A percentile compares a stretch with the other conserved stretches of the same genome.
Conservation (phyloP, 2,888 invertebrate genomes). For the Clostera curtula region DNA sequence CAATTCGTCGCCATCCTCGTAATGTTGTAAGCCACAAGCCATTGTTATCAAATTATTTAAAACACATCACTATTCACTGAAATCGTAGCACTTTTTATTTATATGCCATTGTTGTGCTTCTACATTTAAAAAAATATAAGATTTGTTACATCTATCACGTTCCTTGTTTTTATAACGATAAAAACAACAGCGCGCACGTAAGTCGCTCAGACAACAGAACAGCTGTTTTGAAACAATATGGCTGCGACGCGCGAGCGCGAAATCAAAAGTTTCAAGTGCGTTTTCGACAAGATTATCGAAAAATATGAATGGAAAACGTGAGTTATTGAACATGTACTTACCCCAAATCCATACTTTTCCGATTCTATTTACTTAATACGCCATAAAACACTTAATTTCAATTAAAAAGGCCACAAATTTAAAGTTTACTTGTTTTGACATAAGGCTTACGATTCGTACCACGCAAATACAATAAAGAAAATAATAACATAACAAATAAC, state of each 20-base stretch:
- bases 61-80: slow-evolving; percentile 30
- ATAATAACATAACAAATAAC: too few species aligned
- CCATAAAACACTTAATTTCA: too few species aligned
- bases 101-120: slow-evolving; percentile 24
- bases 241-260: slow-evolving; percentile 60
- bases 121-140: too few species aligned
- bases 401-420: too few species aligned
- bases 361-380: too few species aligned
- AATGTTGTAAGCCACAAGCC: slow-evolving; percentile 58
- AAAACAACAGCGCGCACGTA: slow-evolving; percentile 47
- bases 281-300: slow-evolving; percentile 7
- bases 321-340: slow-evolving; percentile 25
- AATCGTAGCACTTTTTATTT: slow-evolving; percentile 19
- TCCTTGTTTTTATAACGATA: slow-evolving; percentile 37
- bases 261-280: slow-evolving; percentile 40
- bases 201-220: slow-evolving; percentile 56
- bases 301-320: neutral
- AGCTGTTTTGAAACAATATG: slow-evolving; percentile 70
- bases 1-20: slow-evolving; percentile 47
- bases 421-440: too few species aligned
- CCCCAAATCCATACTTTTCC: slow-evolving; percentile 42
- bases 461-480: slow-evolving; percentile 9
- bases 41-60: slow-evolving; percentile 35
- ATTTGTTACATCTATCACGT: slow-evolving; percentile 28
- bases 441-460: too few species aligned